Evolutionary conservation across 2,888 invertebrate species (phyloP), one percentile per base, ranked within the genome.

Genomic region (Teleogryllus oceanicus): DNA sequence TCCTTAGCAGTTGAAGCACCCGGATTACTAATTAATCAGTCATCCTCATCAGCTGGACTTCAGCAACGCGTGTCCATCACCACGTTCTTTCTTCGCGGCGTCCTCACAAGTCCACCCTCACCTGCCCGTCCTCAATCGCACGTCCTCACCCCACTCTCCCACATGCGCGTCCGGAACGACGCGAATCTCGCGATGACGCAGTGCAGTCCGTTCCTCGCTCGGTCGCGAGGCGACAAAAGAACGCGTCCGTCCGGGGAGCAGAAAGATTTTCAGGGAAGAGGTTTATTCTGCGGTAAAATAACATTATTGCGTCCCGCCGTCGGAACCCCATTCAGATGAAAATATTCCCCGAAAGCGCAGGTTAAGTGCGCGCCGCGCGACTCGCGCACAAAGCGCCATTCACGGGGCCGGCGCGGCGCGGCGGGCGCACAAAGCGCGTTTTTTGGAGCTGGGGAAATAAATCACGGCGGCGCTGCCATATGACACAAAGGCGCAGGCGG

Each of bases 391-490:
- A 62, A 62, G 62, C 13, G 16, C 16, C 62, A 62, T 62, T 62
- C 62, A n/a, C n/a, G n/a, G 5, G 13, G 62, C 13, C 3, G 62
- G 51, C 51, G 51, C 12, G 21, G 21, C 21, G 21, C 21, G 21
- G 62, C 13, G n/a, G 62, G 62, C 62, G 62, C 16, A 62, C 62
- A 62, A 62, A 62, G 62, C 62, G 62, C 13, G 62, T 62, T 62
- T 62, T 62, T 62, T 62, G 62, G 62, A 62, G 62, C 16, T n/a
- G 62, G 62, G 62, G n/a, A 11, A 62, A 62, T 62, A 62, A 62
- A 62, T 62, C 62, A 62, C 62, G 37, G 62, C n/a, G 62, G 13
- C 62, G 62, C n/a, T 62, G 62, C 62, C 62, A 62, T 62, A 62
- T 62, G 62, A 62, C 62, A 62, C 62, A 62, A 62, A 18, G 62